Percentiles rank a stretch among this genome's conserved stretches.
These are phyloP conservation scores for Lates calcarifer DNA, from an alignment of 2,113 vertebrate genomes.

Conservation along the genomic window DNA sequence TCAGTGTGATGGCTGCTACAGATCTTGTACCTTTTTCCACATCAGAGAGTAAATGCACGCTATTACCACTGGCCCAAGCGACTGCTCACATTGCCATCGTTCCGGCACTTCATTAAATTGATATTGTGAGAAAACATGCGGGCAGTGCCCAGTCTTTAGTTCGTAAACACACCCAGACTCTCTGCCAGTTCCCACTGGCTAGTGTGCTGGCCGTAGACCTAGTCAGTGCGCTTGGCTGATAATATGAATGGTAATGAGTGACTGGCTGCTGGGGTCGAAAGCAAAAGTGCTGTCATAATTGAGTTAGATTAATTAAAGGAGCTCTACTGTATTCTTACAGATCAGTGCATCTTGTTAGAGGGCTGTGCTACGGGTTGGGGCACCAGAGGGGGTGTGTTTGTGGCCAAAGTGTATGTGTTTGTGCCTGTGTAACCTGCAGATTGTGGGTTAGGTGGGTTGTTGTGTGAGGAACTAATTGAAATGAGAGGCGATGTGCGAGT, in stretches of 20 bases:
- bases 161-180: conserved; percentile 59
- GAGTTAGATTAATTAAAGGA: conserved; percentile 77
- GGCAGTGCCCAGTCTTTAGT: conserved; percentile 62
- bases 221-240: conserved; percentile 61
- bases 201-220: conserved; percentile 51
- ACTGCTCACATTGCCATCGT: conserved; percentile 57
- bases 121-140: conserved; percentile 75
- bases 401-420: conserved; percentile 65
- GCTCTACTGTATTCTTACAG: conserved; percentile 70
- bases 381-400: conserved; percentile 54
- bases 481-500: conserved; percentile 89
- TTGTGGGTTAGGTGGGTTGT: conserved; percentile 70
- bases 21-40: conserved; percentile 51
- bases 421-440: conserved; percentile 71
- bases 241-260: conserved; percentile 73
- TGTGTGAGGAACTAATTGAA: conserved; percentile 87
- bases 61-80: conserved; percentile 57
- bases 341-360: conserved; percentile 75
- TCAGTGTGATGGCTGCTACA: conserved; percentile 30
- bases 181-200: conserved; percentile 65
- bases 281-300: conserved; percentile 78
- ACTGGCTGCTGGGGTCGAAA: conserved; percentile 69
- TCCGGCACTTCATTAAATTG: conserved; percentile 75
- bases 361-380: conserved; percentile 46
- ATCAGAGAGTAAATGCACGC: conserved; percentile 63